phyloP scores from a whole-genome alignment of 2,888 invertebrate genomes.

The Nomada ferruginata region DNA sequence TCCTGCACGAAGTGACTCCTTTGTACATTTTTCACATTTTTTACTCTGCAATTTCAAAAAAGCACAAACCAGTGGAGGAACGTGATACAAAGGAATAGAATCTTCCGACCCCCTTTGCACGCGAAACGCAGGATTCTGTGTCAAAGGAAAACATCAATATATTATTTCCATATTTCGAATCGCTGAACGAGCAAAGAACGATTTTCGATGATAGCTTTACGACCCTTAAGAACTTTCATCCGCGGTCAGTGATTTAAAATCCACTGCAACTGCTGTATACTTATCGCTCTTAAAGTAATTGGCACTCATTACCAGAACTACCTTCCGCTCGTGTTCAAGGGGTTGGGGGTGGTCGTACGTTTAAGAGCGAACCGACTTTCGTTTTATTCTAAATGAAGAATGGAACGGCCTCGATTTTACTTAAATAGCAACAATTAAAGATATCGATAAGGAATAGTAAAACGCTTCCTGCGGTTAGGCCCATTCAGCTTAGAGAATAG shows the following conservation, averaged over 20 bases:
- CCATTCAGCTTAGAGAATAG: constrained; percentile 1
- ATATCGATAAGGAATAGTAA: constrained; percentile 11
- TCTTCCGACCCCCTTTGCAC: no score
- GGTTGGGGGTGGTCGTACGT: not conserved
- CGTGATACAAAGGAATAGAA: no score
- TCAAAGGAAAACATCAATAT: no score
- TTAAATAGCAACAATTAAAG: constrained; percentile 52
- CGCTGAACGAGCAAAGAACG: constrained; percentile 18
- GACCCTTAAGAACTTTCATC: constrained; percentile 38
- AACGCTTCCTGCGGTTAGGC: constrained; percentile 5
- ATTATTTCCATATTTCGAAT: not conserved
- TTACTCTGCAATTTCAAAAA: no score
- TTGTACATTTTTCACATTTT: no score
- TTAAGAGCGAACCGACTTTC: not conserved
- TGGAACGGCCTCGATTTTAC: constrained; percentile 14
- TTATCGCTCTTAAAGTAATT: constrained; percentile 64
- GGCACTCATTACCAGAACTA: constrained; percentile 44
- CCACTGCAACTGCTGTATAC: constrained; percentile 34
- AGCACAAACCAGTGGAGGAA: no score
- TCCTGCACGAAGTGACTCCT: no score
- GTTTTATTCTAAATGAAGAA: not conserved
- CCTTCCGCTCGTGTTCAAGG: constrained; percentile 32
- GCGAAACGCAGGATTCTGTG: no score
- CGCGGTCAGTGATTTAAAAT: constrained; percentile 26
- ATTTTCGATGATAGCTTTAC: constrained; percentile 43